Evolutionary conservation across 2,797 vertebrate species (phyloP).

Genomic region (Sphenodon punctatus): DNA sequence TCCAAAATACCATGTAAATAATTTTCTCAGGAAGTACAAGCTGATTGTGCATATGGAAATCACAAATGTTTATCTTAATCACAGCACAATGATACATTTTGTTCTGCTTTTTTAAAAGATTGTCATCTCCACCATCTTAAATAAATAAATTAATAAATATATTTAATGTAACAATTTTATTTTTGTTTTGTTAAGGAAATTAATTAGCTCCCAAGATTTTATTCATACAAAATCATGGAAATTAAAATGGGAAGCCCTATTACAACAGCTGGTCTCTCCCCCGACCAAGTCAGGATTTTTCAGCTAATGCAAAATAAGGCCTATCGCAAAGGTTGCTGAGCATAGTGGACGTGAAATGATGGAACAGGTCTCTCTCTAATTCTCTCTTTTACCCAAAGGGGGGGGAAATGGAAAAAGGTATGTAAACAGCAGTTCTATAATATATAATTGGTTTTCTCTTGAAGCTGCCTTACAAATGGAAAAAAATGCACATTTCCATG

Average conservation of each 20-base stretch:
- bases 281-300: background rate
- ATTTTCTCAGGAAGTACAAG: background rate
- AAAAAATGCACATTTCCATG: background rate
- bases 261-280: background rate
- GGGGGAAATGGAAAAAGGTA: accelerated
- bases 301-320: background rate
- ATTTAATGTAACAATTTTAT: too few species aligned
- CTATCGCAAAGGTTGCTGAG: background rate
- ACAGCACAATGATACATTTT: too few species aligned
- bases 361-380: background rate
- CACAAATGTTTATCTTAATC: background rate
- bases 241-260: background rate
- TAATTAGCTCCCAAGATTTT: too few species aligned
- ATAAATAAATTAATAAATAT: too few species aligned
- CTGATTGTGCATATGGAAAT: background rate
- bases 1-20: background rate
- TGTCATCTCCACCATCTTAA: too few species aligned
- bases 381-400: background rate
- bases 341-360: background rate
- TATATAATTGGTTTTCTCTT: background rate
- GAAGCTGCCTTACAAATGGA: background rate
- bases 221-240: too few species aligned
- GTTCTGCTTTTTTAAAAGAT: too few species aligned
- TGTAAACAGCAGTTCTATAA: background rate
- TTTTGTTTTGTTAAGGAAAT: too few species aligned